Evolutionary conservation across 2,888 invertebrate species (phyloP).

Genomic region (Ormia ochracea): DNA sequence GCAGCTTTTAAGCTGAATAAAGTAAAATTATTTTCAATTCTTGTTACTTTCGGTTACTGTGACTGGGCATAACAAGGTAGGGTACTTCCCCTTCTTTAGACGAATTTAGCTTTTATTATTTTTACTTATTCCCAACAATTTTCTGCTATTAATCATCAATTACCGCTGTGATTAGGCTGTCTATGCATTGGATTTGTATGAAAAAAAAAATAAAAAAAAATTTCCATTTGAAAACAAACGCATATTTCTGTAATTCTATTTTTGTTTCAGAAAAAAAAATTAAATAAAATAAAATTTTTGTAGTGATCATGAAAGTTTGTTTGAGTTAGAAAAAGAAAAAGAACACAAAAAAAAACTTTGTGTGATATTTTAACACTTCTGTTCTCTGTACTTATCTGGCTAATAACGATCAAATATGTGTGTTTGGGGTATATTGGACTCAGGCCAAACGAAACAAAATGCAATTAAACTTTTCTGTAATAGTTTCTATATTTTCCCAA

Average conservation of each 20-base stretch:
- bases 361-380: constrained; percentile 33
- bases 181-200: neutral
- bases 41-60: neutral
- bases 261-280: too few species aligned
- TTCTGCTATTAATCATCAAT: constrained; percentile 48
- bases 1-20: too few species aligned
- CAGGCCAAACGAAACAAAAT: constrained; percentile 46
- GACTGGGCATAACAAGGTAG: neutral
- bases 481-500: constrained; percentile 14
- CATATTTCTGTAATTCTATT: constrained; percentile 27
- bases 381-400: neutral
- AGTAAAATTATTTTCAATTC: neutral
- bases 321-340: neutral
- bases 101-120: neutral
- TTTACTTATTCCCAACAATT: constrained; percentile 15
- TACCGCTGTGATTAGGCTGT: constrained; percentile 14
- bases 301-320: constrained; percentile 50
- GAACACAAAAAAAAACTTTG: neutral
- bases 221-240: constrained; percentile 5
- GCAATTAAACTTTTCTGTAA: constrained; percentile 41
- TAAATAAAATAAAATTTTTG: neutral
- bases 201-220: constrained; percentile 20
- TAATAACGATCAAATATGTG: neutral
- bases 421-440: constrained; percentile 46
- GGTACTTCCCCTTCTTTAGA: neutral